These are phyloP conservation scores for Synanthedon myopaeformis DNA, from an alignment of 2,888 invertebrate species.

Conservation along the genomic window DNA sequence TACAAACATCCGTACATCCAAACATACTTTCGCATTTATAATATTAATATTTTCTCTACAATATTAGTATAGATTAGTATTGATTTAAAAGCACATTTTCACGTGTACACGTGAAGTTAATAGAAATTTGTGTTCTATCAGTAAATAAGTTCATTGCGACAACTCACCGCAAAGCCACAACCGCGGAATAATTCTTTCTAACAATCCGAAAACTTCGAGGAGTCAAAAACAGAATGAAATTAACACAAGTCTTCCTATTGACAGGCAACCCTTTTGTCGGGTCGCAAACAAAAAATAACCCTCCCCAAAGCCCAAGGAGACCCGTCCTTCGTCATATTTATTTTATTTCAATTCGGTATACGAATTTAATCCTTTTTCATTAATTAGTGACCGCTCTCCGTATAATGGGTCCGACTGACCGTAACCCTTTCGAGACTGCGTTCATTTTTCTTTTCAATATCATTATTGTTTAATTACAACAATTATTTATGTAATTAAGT, in stretches of 20 bases:
- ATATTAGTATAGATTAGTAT: too few relatives aligned
- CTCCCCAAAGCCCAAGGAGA: conserved; percentile 33
- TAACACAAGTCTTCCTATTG: neutral
- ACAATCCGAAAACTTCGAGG: neutral
- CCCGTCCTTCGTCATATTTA: conserved; percentile 64
- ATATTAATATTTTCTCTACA: too few relatives aligned
- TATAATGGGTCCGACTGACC: conserved; percentile 38
- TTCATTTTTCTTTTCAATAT: conserved; percentile 56
- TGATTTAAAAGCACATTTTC: too few relatives aligned
- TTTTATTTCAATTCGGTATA: conserved; percentile 68
- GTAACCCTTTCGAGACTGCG: conserved; percentile 35
- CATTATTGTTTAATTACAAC: conserved; percentile 6
- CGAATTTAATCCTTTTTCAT: conserved; percentile 71
- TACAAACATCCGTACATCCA: too few relatives aligned
- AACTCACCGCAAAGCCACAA: neutral
- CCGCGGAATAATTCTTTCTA: neutral
- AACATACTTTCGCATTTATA: too few relatives aligned
- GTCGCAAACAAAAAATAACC: neutral
- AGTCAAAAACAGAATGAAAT: neutral
- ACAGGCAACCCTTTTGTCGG: neutral
- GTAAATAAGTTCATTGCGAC: neutral
- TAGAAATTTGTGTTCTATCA: neutral
- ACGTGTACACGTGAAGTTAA: neutral
- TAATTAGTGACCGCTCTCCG: conserved; percentile 64
- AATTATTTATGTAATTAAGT: too few relatives aligned